Percentiles rank a stretch among this genome's conserved stretches.
Evolutionary conservation across 1,140 invertebrate genomes (phyloP).

Genomic region (Pemphigus obesinymphae): DNA sequence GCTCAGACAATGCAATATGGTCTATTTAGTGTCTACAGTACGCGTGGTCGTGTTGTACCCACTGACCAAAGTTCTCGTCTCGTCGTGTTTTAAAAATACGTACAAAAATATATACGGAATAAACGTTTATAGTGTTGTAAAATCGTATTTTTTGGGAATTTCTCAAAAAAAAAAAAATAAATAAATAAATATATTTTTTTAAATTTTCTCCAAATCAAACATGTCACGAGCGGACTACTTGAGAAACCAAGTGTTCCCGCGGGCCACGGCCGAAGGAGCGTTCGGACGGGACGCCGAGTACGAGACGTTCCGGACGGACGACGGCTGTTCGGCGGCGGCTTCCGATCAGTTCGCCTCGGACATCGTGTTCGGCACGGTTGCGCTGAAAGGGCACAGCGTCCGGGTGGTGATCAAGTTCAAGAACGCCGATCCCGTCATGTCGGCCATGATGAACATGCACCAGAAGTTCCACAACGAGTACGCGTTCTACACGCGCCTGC

Average conservation of each 20-base stretch:
- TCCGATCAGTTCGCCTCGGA: not conserved
- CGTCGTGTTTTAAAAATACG: too few species aligned
- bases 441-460: slow-evolving; percentile 21
- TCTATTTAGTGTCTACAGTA: too few species aligned
- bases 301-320: not conserved
- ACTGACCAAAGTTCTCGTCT: too few species aligned
- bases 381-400: not conserved
- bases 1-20: too few species aligned
- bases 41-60: too few species aligned
- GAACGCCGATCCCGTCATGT: not conserved
- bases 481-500: not conserved
- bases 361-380: slow-evolving; percentile 8
- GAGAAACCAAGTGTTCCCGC: not conserved
- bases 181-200: too few species aligned
- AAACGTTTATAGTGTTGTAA: too few species aligned
- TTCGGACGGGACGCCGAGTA: not conserved
- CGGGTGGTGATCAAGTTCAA: slow-evolving; percentile 15
- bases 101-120: too few species aligned
- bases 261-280: not conserved
- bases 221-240: not conserved
- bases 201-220: too few species aligned
- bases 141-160: too few species aligned
- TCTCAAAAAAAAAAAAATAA: too few species aligned
- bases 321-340: not conserved
- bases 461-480: slow-evolving; percentile 23